phyloP scores from a whole-genome alignment of 2,888 invertebrate genomes.

The Lacanobia oleracea region DNA sequence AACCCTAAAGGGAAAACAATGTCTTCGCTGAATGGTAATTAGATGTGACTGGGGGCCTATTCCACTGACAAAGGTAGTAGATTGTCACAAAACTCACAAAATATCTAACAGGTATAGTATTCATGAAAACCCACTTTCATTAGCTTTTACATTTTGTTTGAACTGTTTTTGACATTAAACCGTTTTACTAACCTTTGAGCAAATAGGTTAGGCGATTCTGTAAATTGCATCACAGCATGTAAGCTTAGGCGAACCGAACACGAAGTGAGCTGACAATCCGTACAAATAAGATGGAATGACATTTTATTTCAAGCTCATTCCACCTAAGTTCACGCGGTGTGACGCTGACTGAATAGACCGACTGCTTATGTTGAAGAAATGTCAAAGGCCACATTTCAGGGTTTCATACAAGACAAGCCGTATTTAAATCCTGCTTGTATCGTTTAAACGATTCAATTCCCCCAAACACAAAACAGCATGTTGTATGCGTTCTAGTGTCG shows the following conservation, averaged over 20 bases:
- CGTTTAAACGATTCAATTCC: background rate
- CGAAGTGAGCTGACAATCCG: no score
- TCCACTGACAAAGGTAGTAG: background rate
- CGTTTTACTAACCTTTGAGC: background rate
- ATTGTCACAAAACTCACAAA: background rate
- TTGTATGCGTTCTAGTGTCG: no score
- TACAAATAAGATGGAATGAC: no score
- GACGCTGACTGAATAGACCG: no score
- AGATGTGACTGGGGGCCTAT: slow-evolving; percentile 30
- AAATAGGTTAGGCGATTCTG: no score
- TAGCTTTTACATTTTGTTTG: background rate
- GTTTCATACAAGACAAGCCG: background rate
- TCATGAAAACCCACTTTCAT: background rate
- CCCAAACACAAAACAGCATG: background rate
- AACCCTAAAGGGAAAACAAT: background rate
- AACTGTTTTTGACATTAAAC: no score
- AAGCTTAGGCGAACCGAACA: no score
- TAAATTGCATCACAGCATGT: no score
- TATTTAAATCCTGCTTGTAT: background rate
- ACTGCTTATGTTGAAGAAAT: no score
- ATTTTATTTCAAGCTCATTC: no score
- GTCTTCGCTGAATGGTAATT: slow-evolving; percentile 21
- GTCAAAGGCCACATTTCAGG: no score
- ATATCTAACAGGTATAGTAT: background rate
- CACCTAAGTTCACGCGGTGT: no score